Conservation (phyloP, 1,140 invertebrate genomes). For the Drosophila lini region DNA sequence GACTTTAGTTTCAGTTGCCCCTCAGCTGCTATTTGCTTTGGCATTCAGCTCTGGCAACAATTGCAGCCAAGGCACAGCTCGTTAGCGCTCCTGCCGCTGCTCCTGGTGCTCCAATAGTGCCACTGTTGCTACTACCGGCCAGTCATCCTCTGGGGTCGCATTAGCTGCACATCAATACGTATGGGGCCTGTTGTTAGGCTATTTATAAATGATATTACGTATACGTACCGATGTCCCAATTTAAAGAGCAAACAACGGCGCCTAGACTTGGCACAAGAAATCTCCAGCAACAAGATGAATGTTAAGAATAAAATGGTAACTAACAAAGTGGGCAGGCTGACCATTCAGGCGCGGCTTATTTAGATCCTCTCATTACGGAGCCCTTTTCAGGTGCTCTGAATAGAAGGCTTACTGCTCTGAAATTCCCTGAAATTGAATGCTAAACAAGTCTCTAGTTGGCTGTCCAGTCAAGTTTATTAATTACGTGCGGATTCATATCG, state of each 20-base stretch:
- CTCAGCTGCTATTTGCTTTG: conserved; percentile 79
- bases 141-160: conserved; percentile 77
- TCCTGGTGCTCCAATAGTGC: not conserved
- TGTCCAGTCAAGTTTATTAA: conserved; percentile 17
- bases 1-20: conserved; percentile 76
- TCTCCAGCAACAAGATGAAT: conserved; percentile 4
- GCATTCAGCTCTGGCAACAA: conserved; percentile 81
- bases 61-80: conserved; percentile 79
- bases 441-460: not conserved
- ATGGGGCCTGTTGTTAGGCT: conserved; percentile 66
- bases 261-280: not conserved
- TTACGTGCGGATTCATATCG: not conserved
- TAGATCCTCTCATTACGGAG: conserved; percentile 22
- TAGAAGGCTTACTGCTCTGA: not conserved
- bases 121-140: conserved; percentile 13
- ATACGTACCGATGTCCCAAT: conserved; percentile 66
- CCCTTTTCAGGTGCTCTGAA: not conserved
- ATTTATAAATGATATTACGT: conserved; percentile 80
- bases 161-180: conserved; percentile 78
- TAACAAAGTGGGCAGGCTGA: conserved; percentile 9
- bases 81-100: conserved; percentile 62
- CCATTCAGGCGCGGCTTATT: conserved; percentile 21
- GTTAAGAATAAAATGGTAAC: conserved; percentile 8
- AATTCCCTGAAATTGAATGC: conserved; percentile 1
- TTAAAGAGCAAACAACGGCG: conserved; percentile 67